These are phyloP conservation scores for Xenus cinereus DNA, from an alignment of 2,113 vertebrate species.

Conservation along the genomic window DNA sequence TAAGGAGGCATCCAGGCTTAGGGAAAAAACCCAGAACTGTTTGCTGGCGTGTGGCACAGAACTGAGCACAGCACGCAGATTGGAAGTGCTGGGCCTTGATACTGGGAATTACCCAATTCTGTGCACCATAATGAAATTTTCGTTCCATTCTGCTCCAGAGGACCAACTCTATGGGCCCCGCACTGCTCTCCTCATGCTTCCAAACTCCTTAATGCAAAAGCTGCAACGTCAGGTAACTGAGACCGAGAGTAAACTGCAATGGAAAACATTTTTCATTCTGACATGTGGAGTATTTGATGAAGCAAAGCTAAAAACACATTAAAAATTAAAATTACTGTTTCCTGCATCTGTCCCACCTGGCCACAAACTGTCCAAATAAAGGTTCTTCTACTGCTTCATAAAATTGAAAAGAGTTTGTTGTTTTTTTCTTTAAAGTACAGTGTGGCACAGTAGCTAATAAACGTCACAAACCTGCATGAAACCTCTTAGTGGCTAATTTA, in stretches of 20 bases:
- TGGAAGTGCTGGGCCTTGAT: background rate
- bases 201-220: background rate
- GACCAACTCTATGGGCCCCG: accelerated
- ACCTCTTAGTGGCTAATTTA: background rate
- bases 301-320: background rate
- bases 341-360: background rate
- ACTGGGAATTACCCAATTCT: background rate
- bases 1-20: background rate
- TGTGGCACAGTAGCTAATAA: background rate
- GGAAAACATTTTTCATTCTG: background rate
- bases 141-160: background rate
- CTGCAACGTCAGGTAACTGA: background rate
- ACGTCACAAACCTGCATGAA: background rate
- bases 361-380: background rate
- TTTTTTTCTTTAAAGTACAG: background rate
- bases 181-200: background rate
- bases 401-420: background rate
- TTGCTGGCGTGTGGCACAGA: background rate
- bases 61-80: background rate
- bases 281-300: background rate
- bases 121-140: background rate
- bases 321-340: background rate
- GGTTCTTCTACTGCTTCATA: background rate
- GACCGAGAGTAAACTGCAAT: background rate
- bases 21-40: background rate